Conservation (phyloP, 2,797 vertebrate species). For the Myiotriccus ornatus region DNA sequence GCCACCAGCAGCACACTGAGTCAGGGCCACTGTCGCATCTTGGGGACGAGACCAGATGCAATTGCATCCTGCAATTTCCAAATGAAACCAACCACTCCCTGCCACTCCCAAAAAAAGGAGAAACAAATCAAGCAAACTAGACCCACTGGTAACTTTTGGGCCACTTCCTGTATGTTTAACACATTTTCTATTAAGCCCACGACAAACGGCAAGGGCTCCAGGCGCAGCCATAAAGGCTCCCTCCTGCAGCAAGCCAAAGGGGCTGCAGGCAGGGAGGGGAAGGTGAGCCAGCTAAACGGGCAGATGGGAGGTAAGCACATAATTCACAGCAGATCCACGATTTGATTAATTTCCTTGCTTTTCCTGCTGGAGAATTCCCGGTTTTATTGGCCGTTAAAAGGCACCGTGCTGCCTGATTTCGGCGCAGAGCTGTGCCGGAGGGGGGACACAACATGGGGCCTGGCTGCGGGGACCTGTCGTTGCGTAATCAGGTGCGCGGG, state of each 20-base stretch:
- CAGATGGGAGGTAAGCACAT: slow-evolving; percentile 29
- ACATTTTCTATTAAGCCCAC: slow-evolving; percentile 63
- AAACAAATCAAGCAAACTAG: slow-evolving; percentile 50
- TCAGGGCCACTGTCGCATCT: fast-evolving
- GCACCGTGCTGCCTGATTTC: neutral
- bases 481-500: neutral
- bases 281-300: slow-evolving; percentile 26
- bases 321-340: slow-evolving; percentile 62
- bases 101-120: neutral
- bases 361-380: slow-evolving; percentile 56
- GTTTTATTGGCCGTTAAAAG: slow-evolving; percentile 53
- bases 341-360: slow-evolving; percentile 64
- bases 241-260: slow-evolving; percentile 20
- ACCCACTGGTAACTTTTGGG: slow-evolving; percentile 44
- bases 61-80: neutral
- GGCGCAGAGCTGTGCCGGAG: fast-evolving
- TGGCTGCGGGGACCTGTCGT: neutral
- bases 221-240: slow-evolving; percentile 51
- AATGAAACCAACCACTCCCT: neutral
- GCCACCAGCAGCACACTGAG: neutral
- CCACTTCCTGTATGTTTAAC: slow-evolving; percentile 65
- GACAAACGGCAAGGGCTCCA: slow-evolving; percentile 57
- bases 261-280: slow-evolving; percentile 46
- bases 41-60: neutral
- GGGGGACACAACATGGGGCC: neutral